Conservation (phyloP, 2,888 invertebrate species). For the Brenthis ino region DNA sequence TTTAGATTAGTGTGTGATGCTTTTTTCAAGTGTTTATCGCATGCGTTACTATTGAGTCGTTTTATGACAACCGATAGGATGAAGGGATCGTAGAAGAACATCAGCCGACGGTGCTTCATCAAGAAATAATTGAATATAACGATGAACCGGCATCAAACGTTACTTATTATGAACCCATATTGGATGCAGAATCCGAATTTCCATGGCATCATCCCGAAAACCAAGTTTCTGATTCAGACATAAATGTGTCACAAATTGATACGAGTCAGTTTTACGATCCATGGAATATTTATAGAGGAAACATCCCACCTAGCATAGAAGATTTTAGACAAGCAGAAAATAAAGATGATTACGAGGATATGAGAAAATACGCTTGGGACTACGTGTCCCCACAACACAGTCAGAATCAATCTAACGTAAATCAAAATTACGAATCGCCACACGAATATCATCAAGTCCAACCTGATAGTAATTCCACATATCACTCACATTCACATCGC, state of each 20-base stretch:
- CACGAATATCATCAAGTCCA: not conserved
- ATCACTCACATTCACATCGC: slow-evolving; percentile 15
- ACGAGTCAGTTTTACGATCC: slow-evolving; percentile 83
- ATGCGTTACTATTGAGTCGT: slow-evolving; percentile 72
- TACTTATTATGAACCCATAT: slow-evolving; percentile 60
- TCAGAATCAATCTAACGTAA: slow-evolving; percentile 41
- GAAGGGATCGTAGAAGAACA: slow-evolving; percentile 58
- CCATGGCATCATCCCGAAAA: slow-evolving; percentile 73
- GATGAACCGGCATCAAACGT: slow-evolving; percentile 39
- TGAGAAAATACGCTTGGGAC: slow-evolving; percentile 67
- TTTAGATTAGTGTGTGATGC: slow-evolving; percentile 58
- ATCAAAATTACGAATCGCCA: slow-evolving; percentile 37
- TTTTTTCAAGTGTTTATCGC: slow-evolving; percentile 72
- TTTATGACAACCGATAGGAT: slow-evolving; percentile 74
- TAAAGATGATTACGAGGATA: slow-evolving; percentile 55
- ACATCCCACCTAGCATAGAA: slow-evolving; percentile 63
- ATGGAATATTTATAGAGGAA: slow-evolving; percentile 87
- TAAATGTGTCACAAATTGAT: slow-evolving; percentile 51
- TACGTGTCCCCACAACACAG: slow-evolving; percentile 47
- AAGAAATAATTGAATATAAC: slow-evolving; percentile 52
- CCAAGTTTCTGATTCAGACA: slow-evolving; percentile 50
- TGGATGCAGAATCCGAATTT: slow-evolving; percentile 73
- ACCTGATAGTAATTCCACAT: slow-evolving; percentile 13
- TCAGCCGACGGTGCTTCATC: slow-evolving; percentile 46
- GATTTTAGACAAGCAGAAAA: slow-evolving; percentile 44